phyloP scores from a whole-genome alignment of 2,113 vertebrate species.

The Grantiella picta region DNA sequence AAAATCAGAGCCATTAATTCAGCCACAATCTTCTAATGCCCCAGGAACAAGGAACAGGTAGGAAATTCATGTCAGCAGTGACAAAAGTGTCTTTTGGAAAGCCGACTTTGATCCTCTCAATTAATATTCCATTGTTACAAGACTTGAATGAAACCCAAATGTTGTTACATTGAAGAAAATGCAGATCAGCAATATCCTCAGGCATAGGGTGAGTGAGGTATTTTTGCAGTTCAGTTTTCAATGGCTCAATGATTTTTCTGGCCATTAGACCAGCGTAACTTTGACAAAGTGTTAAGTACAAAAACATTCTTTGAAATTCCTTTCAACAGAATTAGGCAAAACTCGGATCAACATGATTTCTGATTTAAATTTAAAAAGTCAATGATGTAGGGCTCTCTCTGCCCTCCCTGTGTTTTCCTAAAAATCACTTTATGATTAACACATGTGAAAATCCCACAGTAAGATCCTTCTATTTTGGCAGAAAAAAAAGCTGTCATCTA shows the following conservation, averaged over 20 bases:
- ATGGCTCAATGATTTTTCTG: not conserved
- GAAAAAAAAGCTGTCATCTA: not conserved
- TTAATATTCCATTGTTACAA: slow-evolving; percentile 7
- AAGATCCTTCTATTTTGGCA: not conserved
- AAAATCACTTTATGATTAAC: not conserved
- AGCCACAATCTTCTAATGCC: not conserved
- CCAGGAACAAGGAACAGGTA: not conserved
- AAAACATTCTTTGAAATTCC: not conserved
- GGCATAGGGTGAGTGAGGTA: not conserved
- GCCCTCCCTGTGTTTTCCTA: not conserved
- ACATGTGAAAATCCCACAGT: not conserved
- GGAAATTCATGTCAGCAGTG: not conserved
- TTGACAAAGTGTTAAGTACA: not conserved
- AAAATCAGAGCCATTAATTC: slow-evolving; percentile 7
- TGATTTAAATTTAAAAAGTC: not conserved
- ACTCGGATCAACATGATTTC: not conserved
- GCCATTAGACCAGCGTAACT: not conserved
- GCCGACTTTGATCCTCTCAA: slow-evolving; percentile 2
- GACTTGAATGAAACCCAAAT: not conserved
- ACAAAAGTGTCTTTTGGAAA: not conserved
- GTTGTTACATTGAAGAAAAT: not conserved
- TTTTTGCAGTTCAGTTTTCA: slow-evolving; percentile 8
- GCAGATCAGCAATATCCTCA: not conserved
- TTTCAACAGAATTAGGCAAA: not conserved
- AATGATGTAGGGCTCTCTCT: not conserved